phyloP scores from a whole-genome alignment of 2,888 invertebrate species.

The Diabrotica balteata region DNA sequence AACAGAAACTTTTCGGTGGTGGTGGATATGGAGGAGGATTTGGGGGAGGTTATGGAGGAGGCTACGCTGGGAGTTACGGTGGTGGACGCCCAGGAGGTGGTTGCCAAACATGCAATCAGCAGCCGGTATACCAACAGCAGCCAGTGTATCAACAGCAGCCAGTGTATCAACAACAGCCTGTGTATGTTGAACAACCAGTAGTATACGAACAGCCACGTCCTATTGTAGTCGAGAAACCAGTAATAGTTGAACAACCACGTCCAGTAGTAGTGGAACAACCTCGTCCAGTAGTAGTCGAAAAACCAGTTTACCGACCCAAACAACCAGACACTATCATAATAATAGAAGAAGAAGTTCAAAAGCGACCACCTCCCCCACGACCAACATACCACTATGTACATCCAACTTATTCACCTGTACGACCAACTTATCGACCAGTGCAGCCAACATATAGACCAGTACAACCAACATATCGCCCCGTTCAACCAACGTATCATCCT shows the following conservation, averaged over 20 bases:
- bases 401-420: no score
- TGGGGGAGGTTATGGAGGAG: conserved; percentile 9
- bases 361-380: background rate
- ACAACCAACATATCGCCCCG: no score
- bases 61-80: conserved; percentile 19
- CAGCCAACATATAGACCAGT: no score
- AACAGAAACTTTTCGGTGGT: conserved; percentile 16
- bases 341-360: conserved; percentile 1
- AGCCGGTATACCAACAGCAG: no score
- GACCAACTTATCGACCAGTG: no score
- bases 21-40: conserved; percentile 4
- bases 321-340: conserved; percentile 11
- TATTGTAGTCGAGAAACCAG: background rate
- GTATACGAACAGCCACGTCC: background rate
- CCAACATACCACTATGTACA: no score
- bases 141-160: no score
- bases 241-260: background rate
- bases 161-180: background rate
- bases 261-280: conserved; percentile 7
- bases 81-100: conserved; percentile 26
- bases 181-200: conserved; percentile 3
- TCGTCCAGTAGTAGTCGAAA: conserved; percentile 6
- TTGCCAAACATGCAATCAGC: conserved; percentile 3
- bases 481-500: no score
- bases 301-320: conserved; percentile 1